Conservation (phyloP, 1,140 invertebrate species). For the Carcinoscorpius rotundicauda region DNA sequence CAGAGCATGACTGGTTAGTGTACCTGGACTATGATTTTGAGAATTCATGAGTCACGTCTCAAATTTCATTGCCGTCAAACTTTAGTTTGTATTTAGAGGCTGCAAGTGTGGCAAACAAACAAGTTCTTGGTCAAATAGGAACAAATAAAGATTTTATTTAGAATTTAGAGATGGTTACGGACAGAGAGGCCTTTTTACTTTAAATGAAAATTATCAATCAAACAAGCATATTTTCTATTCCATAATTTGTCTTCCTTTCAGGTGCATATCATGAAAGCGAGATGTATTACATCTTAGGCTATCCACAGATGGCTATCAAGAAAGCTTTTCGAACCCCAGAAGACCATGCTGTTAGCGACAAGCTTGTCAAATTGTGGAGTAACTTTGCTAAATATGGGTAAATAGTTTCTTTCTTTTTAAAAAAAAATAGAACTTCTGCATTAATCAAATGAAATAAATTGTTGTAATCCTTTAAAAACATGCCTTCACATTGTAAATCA, state of each 20-base stretch:
- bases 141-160: background rate
- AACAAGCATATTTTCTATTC: background rate
- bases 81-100: too few relatives aligned
- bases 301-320: constrained; percentile 28
- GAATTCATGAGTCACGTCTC: too few relatives aligned
- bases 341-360: constrained; percentile 33
- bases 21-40: too few relatives aligned
- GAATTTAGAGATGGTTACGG: background rate
- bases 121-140: background rate
- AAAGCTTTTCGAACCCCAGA: constrained; percentile 29
- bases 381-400: constrained; percentile 37
- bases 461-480: too few relatives aligned
- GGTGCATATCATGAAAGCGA: constrained; percentile 35
- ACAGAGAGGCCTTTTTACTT: too few relatives aligned
- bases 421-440: too few relatives aligned
- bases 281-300: constrained; percentile 33
- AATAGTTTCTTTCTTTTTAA: background rate
- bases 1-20: too few relatives aligned
- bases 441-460: too few relatives aligned
- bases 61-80: too few relatives aligned
- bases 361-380: constrained; percentile 34
- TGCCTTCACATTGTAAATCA: too few relatives aligned
- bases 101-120: too few relatives aligned
- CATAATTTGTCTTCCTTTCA: constrained; percentile 12
- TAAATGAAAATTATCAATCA: too few relatives aligned